Evolutionary conservation across 2,888 invertebrate species (phyloP).

Genomic region (Brachycybe producta): DNA sequence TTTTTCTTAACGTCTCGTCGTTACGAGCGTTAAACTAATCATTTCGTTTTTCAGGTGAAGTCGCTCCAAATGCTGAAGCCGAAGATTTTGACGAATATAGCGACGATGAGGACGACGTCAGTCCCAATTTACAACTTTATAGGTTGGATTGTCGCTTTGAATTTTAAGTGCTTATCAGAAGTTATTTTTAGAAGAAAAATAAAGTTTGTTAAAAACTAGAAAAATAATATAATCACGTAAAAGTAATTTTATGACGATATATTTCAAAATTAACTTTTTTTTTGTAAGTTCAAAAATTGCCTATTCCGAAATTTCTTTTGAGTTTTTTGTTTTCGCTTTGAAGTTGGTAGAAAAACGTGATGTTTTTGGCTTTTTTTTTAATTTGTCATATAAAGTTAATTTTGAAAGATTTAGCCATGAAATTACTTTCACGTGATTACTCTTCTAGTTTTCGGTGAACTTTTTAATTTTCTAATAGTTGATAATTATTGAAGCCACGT

Average conservation of each 20-base stretch:
- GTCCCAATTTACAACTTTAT: conserved; percentile 28
- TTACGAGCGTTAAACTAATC: no score
- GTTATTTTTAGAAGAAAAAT: no score
- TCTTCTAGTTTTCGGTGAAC: no score
- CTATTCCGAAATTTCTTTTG: not conserved
- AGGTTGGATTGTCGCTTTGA: conserved; percentile 31
- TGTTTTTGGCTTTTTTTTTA: not conserved
- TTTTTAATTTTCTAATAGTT: no score
- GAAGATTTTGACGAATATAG: conserved; percentile 3
- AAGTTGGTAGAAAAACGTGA: not conserved
- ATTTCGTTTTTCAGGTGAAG: conserved; percentile 8
- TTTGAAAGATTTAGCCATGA: not conserved
- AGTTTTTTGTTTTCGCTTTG: not conserved
- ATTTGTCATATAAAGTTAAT: not conserved
- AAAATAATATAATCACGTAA: no score
- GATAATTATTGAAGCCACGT: no score
- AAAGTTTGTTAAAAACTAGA: no score
- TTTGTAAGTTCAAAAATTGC: not conserved
- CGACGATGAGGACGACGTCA: conserved; percentile 16
- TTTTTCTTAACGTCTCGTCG: no score
- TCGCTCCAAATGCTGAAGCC: conserved; percentile 2
- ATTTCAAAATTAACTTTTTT: no score
- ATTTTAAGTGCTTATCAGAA: no score
- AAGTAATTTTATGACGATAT: no score
- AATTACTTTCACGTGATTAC: not conserved